These are phyloP conservation scores for Himalopsyche phryganea DNA, from an alignment of 1,140 invertebrate genomes.

Conservation along the genomic window DNA sequence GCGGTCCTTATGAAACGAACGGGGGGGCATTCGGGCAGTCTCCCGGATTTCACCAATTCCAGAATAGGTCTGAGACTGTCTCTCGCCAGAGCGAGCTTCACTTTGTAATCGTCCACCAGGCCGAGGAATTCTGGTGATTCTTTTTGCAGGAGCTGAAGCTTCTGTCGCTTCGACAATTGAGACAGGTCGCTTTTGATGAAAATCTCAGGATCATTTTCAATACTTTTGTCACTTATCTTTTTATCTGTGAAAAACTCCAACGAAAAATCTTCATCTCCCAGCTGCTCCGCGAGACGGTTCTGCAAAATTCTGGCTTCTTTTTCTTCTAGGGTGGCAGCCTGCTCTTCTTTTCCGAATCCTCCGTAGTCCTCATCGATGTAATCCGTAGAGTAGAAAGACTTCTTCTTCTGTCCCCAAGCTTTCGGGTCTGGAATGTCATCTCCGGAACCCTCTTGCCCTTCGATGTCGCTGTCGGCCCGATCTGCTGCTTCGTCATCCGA, in stretches of 20 bases:
- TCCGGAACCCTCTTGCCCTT: conserved; percentile 63
- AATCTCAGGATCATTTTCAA: conserved; percentile 47
- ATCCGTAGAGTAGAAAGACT: conserved; percentile 79
- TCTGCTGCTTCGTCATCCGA: conserved; percentile 53
- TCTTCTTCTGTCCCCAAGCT: conserved; percentile 83
- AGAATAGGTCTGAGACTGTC: conserved; percentile 63
- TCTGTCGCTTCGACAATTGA: conserved; percentile 70
- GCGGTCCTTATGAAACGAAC: conserved; percentile 68
- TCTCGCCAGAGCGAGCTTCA: conserved; percentile 63
- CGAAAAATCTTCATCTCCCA: conserved; percentile 78
- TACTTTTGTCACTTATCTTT: conserved; percentile 38
- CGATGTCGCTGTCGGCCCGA: conserved; percentile 67
- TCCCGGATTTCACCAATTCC: conserved; percentile 57
- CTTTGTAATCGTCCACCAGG: conserved; percentile 74
- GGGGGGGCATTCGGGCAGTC: conserved; percentile 54
- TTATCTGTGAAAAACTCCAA: conserved; percentile 60
- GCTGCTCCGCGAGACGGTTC: conserved; percentile 68
- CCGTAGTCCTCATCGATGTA: conserved; percentile 85
- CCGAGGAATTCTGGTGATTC: conserved; percentile 81
- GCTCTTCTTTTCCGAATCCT: conserved; percentile 67
- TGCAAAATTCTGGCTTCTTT: conserved; percentile 81
- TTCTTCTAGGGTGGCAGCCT: conserved; percentile 77
- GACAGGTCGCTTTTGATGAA: conserved; percentile 70
- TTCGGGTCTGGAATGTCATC: conserved; percentile 71
- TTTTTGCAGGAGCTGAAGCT: conserved; percentile 70